Evolutionary conservation across 2,888 invertebrate species (phyloP).

Genomic region (Limnephilus rhombicus): DNA sequence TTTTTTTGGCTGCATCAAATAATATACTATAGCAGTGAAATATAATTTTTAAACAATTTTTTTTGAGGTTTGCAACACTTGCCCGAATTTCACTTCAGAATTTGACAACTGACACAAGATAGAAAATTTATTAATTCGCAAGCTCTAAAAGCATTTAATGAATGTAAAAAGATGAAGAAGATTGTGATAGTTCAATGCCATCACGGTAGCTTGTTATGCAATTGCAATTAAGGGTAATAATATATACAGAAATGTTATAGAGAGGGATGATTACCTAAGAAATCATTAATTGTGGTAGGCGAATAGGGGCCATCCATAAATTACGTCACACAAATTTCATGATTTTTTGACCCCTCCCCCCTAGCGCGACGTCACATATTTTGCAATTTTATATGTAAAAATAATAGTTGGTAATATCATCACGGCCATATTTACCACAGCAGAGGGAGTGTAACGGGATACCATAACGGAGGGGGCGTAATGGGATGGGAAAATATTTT

Average conservation of each 20-base stretch:
- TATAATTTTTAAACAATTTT: neutral
- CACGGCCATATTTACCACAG: too few species aligned
- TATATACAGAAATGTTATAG: neutral
- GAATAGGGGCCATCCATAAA: neutral
- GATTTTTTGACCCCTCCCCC: too few species aligned
- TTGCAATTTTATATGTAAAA: too few species aligned
- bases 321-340: too few species aligned
- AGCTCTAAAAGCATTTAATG: constrained; percentile 20
- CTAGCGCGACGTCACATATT: too few species aligned
- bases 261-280: neutral
- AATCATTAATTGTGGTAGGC: neutral
- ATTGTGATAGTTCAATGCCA: neutral
- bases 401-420: too few species aligned
- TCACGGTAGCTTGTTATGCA: neutral
- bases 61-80: neutral
- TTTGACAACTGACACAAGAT: constrained; percentile 32
- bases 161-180: neutral
- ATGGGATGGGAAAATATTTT: too few species aligned
- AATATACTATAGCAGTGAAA: neutral
- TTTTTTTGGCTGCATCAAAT: neutral
- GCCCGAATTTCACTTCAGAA: constrained; percentile 32
- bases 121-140: neutral
- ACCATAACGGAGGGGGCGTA: too few species aligned
- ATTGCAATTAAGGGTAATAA: neutral
- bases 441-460: too few species aligned